phyloP scores from a whole-genome alignment of 37 sponge, comb jelly and placozoan species.

The Diacarnus erythraeanus region DNA sequence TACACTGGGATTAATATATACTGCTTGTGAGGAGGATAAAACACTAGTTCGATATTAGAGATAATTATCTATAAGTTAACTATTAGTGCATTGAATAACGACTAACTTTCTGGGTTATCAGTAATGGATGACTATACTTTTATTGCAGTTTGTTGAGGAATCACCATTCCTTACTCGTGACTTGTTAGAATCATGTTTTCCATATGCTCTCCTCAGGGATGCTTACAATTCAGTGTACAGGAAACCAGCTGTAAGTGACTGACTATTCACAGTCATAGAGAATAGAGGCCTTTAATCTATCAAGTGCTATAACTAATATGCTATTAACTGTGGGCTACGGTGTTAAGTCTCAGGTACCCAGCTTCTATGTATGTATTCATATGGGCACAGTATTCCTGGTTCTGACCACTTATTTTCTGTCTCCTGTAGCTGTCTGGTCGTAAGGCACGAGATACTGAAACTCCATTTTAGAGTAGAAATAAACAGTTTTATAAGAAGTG shows the following conservation, averaged over 20 bases:
- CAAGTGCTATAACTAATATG: not conserved
- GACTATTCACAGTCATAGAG: not conserved
- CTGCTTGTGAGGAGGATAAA: too few species aligned
- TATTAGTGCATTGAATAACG: too few species aligned
- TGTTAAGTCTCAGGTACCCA: too few species aligned
- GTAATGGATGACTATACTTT: not conserved
- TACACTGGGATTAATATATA: not conserved
- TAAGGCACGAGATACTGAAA: slow-evolving; percentile 17
- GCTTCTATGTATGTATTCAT: too few species aligned
- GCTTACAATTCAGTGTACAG: slow-evolving; percentile 69
- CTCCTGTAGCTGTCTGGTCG: not conserved
- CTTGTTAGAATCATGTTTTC: slow-evolving; percentile 87
- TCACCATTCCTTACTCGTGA: slow-evolving; percentile 87
- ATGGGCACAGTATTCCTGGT: too few species aligned
- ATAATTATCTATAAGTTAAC: too few species aligned
- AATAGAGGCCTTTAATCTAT: not conserved
- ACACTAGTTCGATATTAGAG: too few species aligned
- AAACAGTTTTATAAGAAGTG: too few species aligned
- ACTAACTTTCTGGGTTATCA: not conserved
- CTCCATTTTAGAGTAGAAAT: slow-evolving; percentile 33
- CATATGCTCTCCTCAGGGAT: slow-evolving; percentile 88
- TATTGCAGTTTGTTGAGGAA: slow-evolving; percentile 70
- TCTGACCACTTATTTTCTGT: too few species aligned
- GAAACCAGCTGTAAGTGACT: slow-evolving; percentile 25
- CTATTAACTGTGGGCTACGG: too few species aligned